Percentiles rank a stretch among this genome's conserved stretches.
Evolutionary conservation across 2,797 vertebrate species (phyloP).

Genomic region (Protonibea diacanthus): DNA sequence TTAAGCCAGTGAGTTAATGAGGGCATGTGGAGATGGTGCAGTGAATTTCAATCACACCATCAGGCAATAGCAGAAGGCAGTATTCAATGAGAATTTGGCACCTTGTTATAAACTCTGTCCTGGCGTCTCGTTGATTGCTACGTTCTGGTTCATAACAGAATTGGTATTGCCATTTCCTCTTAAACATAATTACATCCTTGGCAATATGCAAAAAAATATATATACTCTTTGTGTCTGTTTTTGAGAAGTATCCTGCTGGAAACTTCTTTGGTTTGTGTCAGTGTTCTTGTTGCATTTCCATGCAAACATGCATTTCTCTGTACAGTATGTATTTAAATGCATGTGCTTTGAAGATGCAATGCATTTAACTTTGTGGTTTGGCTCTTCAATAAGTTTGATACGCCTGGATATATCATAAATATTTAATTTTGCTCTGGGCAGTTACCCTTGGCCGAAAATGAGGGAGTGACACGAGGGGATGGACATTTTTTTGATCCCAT

Average conservation of each 20-base stretch:
- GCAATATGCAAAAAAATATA: slow-evolving; percentile 1
- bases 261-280: neutral
- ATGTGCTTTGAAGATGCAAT: too few species aligned
- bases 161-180: neutral
- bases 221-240: neutral
- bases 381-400: neutral
- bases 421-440: slow-evolving; percentile 16
- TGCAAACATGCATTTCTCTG: neutral
- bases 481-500: slow-evolving; percentile 33
- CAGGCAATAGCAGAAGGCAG: neutral
- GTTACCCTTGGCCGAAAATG: neutral
- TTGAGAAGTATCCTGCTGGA: neutral
- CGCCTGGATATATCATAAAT: slow-evolving; percentile 4
- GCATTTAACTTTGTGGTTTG: too few species aligned
- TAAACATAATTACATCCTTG: neutral
- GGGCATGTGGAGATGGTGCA: neutral
- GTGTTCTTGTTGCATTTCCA: neutral
- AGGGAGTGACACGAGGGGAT: slow-evolving; percentile 10
- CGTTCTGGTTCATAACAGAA: slow-evolving; percentile 4
- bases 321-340: neutral
- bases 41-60: neutral
- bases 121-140: neutral
- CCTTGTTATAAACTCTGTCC: neutral
- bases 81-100: neutral
- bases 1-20: slow-evolving; percentile 4